These are phyloP conservation scores for Chrysogorgia sp. DNA, from an alignment of 92 coral and sea anemone species.

Conservation along the genomic window DNA sequence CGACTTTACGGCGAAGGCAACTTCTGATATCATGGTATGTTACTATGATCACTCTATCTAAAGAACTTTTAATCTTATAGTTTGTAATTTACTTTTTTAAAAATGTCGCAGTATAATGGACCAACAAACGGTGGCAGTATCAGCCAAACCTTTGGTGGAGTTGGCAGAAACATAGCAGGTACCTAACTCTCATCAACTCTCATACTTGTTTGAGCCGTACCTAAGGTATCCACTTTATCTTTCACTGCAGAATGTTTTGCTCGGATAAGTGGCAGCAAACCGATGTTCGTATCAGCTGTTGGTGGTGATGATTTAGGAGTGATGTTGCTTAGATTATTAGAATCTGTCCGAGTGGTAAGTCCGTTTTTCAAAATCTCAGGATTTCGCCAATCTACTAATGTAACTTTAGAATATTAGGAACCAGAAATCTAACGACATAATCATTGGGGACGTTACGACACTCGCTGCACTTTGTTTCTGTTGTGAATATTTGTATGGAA, in stretches of 20 bases:
- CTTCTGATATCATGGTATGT: conserved; percentile 75
- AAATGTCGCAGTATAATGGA: conserved; percentile 65
- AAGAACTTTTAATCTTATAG: neutral
- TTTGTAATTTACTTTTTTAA: neutral
- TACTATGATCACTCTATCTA: neutral
- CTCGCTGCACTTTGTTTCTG: no score
- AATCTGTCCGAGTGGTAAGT: conserved; percentile 75
- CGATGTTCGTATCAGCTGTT: conserved; percentile 86
- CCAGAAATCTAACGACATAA: no score
- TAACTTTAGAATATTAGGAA: no score
- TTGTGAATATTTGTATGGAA: no score
- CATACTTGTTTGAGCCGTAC: no score
- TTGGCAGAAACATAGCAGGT: conserved; percentile 95
- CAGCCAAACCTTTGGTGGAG: conserved; percentile 92
- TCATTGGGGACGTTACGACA: no score
- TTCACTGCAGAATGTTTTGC: conserved; percentile 76
- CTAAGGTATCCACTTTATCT: no score
- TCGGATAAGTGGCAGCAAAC: conserved; percentile 79
- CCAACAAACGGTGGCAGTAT: conserved; percentile 91
- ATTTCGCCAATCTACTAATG: no score
- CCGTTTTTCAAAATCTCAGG: no score
- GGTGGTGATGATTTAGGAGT: conserved; percentile 93
- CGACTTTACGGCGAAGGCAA: conserved; percentile 94
- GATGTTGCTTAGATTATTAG: conserved; percentile 82
- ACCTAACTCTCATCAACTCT: neutral